Evolutionary conservation across 2,888 invertebrate genomes (phyloP), one percentile per base, ranked within the genome.

Genomic region (Andrena dorsata): DNA sequence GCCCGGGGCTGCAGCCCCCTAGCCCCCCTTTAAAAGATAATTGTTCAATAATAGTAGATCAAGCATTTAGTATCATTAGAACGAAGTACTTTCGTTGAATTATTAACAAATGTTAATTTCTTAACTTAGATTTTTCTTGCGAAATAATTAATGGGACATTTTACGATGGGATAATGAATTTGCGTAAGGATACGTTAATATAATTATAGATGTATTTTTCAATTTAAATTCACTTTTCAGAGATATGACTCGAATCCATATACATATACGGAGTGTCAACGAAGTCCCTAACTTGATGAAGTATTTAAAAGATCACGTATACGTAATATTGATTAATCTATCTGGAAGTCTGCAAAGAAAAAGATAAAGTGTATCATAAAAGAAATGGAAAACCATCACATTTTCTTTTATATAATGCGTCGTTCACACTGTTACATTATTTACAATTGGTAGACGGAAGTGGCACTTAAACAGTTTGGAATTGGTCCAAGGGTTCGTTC

Each of bases 401-500:
- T 76, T 68, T 74, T 72, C 66, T 72, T 71, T 69, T 20, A 56
- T 71, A 64, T 51, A 83, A 83, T 79, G 70, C 64, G 61, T 77
- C 71, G 32, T 74, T 83, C 65, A 72, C 69, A 53, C 74, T 78
- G 28, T 71, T 83, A 82, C 58, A 68, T 79, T 82, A 83, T 85
- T 82, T 76, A 85, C 76, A 85, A 77, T 76, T 70, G 74, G 80
- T 76, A 84, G 84, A 78, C 51, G 81, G 69, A 78, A 83, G 77
- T 82, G 69, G 75, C 63, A 86, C 74, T 80, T 82, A 70, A 84
- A 79, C 74, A 58, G 78, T 86, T 76, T 78, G 66, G 56, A 80
- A 83, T 88, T 88, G 88, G 88, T 88, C 88, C 86, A 83, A 88
- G 78, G 79, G 68, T 84, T 82, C 72, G 80, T 80, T 80, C 74